Base-by-base conservation (phyloP, 2,888 invertebrate genomes). In the Chymomyza amoena region DNA sequence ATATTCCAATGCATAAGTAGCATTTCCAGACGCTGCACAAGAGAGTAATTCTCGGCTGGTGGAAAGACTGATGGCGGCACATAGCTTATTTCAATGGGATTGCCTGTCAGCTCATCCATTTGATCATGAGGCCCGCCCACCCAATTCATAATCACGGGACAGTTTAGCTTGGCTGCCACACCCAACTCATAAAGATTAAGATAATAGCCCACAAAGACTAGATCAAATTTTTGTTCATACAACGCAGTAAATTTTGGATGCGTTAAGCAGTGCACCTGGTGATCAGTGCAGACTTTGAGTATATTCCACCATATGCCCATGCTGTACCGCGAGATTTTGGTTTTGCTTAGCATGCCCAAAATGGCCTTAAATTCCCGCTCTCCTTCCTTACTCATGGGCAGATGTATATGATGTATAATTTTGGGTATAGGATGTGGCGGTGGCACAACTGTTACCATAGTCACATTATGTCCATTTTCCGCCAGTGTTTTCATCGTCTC, bases 151-250 rank as follows among this genome's bases (percentile, higher is more conserved):
- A 91, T 75, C 0, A 85, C 63, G 1, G 92, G 92, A 66, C 89
- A 88, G 0, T 88, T 78, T 36, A 91, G 87, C 57, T 91, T 91
- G 1, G 82, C 87, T 0, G 87, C 90, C 18, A 92, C 28, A 18
- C 92, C 92, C 50, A 91, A 15, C 32, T 89, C 81, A 20, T 85
- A 89, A 4, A 91, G 90, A 61, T 90, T 91, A 32, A 88, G 69
- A 28, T 89, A 79, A 54, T 85, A 84, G 9, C 91, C 92, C 25
- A 89, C 39, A 4, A 91, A 70, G 4, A 91, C 69, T 13, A 90
- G 72, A 79, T 91, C 91, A 10, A 89, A 91, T 20, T 83, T 78
- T 6, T 68, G 45, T 6, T 90, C 82, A 63, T 90, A 84, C 0
- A 91, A 64, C 0, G 67, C 64, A 3, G 78, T 84, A 7, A 90